A percentile compares a stretch with the other conserved stretches of the same genome.
Conservation (phyloP, 2,113 vertebrate genomes). For the Saimiri boliviensis region DNA sequence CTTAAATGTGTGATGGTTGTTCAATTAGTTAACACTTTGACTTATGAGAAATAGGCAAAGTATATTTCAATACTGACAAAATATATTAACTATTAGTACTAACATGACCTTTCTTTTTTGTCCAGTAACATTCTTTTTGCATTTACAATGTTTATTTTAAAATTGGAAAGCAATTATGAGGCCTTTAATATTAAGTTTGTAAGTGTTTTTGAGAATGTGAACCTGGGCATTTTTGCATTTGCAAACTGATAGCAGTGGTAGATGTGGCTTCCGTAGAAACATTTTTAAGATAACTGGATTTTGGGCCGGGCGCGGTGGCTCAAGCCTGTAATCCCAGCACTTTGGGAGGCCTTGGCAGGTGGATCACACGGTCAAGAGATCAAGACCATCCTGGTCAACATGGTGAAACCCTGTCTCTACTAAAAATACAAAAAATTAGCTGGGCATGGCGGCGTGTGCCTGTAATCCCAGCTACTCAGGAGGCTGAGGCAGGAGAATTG, state of each 20-base stretch:
- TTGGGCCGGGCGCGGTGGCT: too few relatives aligned
- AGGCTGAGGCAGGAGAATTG: too few relatives aligned
- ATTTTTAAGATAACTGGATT: neutral
- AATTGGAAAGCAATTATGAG: neutral
- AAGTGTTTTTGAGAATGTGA: neutral
- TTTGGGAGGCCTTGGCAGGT: too few relatives aligned
- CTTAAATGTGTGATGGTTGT: neutral
- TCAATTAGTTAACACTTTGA: neutral
- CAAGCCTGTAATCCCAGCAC: too few relatives aligned
- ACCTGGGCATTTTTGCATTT: neutral
- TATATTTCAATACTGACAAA: neutral
- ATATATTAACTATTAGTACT: neutral
- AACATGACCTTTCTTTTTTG: neutral
- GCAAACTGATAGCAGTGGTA: neutral
- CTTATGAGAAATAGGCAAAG: neutral
- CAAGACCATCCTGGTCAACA: too few relatives aligned
- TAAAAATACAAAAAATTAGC: too few relatives aligned
- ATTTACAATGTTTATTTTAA: slow-evolving; percentile 12
- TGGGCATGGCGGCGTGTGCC: too few relatives aligned
- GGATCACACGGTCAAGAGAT: too few relatives aligned
- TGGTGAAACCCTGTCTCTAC: too few relatives aligned
- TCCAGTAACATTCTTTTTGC: neutral
- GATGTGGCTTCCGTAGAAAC: neutral
- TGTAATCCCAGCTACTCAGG: too few relatives aligned
- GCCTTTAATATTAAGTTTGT: neutral